Base-by-base conservation (phyloP, 2,888 invertebrate genomes). In the Polyommatus icarus region DNA sequence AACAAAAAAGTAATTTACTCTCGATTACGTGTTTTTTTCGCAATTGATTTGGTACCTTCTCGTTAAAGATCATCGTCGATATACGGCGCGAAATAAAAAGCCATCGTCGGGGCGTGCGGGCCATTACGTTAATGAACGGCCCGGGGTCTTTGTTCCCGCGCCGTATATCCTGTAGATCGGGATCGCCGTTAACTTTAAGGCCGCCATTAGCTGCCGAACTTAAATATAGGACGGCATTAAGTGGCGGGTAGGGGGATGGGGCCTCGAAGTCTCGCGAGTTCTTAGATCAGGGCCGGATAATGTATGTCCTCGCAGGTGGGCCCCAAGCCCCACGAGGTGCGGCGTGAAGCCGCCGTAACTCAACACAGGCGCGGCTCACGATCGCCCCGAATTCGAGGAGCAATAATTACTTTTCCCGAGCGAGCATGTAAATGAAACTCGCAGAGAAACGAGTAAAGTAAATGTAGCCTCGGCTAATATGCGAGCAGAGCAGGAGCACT, bases 101-200 rank as follows among this genome's bases (percentile, higher is more conserved):
- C 61, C 20, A 61, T 61, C 24, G 8, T 10, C 61, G 15, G 15
- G 67, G 29, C 67, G 67, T 67, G 67, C 15, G 29, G 24, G 15
- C 29, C 29, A 32, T 67, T 67, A 67, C 67, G 20, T 67, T 29
- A 67, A 67, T 67, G 29, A 67, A 67, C 67, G 29, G 29, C 67
- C 24, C 10, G 6, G 24, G 67, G 29, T 15, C 29, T 29, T 18
- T 29, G 67, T 67, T 67, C 67, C 29, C 12, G 15, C 67, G 29
- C 67, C 15, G 18, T 67, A 32, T 67, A 67, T 67, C 67, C 29
- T 29, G 67, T 18, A 67, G 67, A 67, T 29, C 67, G 32, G 29
- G 29, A 67, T 67, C 67, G 67, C 67, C 32, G 67, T 67, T 67
- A 67, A 67, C 67, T 67, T 67, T 67, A 67, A 67, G 67, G 67